Evolutionary conservation across 2,888 invertebrate genomes (phyloP), one percentile per base, ranked within the genome.

Genomic region (Cheilosia pagana): DNA sequence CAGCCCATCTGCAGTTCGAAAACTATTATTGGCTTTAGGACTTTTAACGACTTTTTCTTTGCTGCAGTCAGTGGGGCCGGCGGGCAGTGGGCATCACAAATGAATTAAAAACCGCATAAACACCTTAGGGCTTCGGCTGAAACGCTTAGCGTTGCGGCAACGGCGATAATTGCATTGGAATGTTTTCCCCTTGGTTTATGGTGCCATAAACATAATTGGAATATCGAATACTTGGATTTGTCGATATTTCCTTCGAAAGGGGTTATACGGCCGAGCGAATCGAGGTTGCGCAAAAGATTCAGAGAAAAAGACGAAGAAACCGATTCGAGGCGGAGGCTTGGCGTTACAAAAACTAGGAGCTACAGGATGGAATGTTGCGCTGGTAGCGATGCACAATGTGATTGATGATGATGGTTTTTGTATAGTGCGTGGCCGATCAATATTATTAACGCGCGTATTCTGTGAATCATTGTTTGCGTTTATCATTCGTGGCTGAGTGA

Each of bases 121-220:
- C 65, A 81, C 85, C 81, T 76, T 55, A 81, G 75, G 85, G 71
- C 71, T 8, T 43, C 39, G 48, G 45, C 71, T 81, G 28, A 62
- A 76, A 60, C 55, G 81, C 70, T 81, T 43, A 75, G 55, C 85
- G 59, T 59, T 70, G 28, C 28, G 63, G 62, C 65, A 67, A 71
- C 55, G 81, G 67, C 76, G 85, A 81, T 85, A 85, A 85, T 85
- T 85, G 85, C 85, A 67, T 76, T 68, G 85, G 76, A 85, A 85
- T 85, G 75, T 67, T 85, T 75, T 71, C 76, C 81, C 45, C 67
- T 71, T 85, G 85, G 81, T 85, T 85, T 85, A 85, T 85, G 81
- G 71, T 85, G 81, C 85, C 85, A 85, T 85, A 85, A 85, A 85
- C 71, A 85, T 85, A 81, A 85, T 85, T 85, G 85, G 81, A 85